Conservation (phyloP, 1,140 invertebrate genomes). For the Apis laboriosa region DNA sequence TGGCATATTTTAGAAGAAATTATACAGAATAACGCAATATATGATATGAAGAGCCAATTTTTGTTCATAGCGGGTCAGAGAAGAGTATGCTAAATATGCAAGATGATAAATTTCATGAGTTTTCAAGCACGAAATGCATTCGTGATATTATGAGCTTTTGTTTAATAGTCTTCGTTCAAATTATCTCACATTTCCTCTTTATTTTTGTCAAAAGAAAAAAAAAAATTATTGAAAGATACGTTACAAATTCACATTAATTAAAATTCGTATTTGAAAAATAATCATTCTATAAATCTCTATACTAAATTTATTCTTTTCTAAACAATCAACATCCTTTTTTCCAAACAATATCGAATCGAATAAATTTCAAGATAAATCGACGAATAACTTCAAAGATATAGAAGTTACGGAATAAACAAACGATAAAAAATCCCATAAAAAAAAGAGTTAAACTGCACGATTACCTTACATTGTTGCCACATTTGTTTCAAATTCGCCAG, state of each 20-base stretch:
- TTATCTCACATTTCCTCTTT: neutral
- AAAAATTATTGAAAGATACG: neutral
- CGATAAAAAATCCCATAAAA: too few species aligned
- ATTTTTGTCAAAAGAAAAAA: neutral
- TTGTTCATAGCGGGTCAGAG: neutral
- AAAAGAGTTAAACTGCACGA: too few species aligned
- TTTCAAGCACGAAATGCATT: neutral
- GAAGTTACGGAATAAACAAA: too few species aligned
- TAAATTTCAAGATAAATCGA: too few species aligned
- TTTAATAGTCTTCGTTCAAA: neutral
- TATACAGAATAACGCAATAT: neutral
- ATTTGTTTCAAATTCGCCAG: too few species aligned
- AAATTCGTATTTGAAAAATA: neutral
- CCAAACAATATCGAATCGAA: too few species aligned
- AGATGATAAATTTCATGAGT: constrained; percentile 1
- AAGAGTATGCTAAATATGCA: neutral
- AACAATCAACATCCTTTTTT: too few species aligned
- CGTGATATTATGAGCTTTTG: neutral
- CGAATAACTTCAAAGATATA: too few species aligned
- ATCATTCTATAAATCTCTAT: too few species aligned
- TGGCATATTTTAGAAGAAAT: neutral
- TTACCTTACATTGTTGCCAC: too few species aligned
- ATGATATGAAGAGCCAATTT: neutral
- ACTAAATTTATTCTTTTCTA: too few species aligned
- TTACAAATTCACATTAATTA: neutral